Conservation (phyloP, 2,888 invertebrate genomes). For the Xylocampa areola region DNA sequence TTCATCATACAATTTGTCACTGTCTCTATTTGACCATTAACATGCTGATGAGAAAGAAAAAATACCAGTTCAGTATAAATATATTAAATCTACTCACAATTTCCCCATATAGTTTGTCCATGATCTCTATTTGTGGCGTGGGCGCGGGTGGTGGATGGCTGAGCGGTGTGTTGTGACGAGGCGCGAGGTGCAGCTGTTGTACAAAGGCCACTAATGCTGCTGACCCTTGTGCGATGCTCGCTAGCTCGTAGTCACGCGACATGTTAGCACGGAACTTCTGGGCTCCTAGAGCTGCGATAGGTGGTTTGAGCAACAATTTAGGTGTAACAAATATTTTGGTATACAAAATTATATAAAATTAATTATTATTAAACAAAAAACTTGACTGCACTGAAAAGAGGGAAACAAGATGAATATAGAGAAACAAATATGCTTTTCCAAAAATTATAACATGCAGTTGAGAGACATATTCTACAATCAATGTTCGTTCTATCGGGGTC, state of each 20-base stretch:
- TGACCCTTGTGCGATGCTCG: constrained; percentile 93
- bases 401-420: too few relatives aligned
- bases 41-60: too few relatives aligned
- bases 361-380: too few relatives aligned
- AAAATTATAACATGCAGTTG: too few relatives aligned
- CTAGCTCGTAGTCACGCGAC: constrained; percentile 94
- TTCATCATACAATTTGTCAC: too few relatives aligned
- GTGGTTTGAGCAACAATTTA: not conserved
- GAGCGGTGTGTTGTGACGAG: constrained; percentile 73
- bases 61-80: not conserved
- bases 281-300: constrained; percentile 92
- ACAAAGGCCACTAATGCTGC: constrained; percentile 93
- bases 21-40: too few relatives aligned
- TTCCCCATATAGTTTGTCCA: constrained; percentile 71
- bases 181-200: constrained; percentile 91
- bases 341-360: too few relatives aligned
- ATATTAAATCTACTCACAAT: constrained; percentile 67
- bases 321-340: too few relatives aligned
- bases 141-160: constrained; percentile 64
- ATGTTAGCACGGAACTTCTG: constrained; percentile 95
- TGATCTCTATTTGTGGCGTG: constrained; percentile 81
- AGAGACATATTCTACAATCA: too few relatives aligned
- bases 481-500: too few relatives aligned
- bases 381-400: too few relatives aligned
- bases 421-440: too few relatives aligned